Conservation (phyloP, 1,140 invertebrate species). For the Samia ricini region DNA sequence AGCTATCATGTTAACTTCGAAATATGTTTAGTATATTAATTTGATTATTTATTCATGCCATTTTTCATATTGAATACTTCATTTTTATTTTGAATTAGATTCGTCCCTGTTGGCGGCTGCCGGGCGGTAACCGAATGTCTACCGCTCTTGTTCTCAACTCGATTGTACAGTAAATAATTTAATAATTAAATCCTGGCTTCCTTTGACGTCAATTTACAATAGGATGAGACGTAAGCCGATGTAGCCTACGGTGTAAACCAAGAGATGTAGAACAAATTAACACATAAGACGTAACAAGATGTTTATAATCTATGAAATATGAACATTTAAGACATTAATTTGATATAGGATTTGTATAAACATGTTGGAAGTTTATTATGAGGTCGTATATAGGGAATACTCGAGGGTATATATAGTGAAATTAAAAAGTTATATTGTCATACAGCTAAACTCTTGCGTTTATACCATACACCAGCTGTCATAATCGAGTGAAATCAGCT, state of each 20-base stretch:
- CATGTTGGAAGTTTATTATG: background rate
- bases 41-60: no score
- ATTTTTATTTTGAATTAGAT: no score
- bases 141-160: background rate
- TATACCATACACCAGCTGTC: slow-evolving; percentile 4
- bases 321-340: background rate
- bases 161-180: slow-evolving; percentile 43
- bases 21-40: no score
- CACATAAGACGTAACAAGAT: background rate
- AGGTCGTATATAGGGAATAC: no score
- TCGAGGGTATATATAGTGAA: background rate
- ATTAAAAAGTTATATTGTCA: background rate
- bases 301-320: background rate
- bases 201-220: slow-evolving; percentile 28
- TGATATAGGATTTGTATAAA: background rate
- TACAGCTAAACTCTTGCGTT: background rate
- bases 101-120: background rate
- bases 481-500: slow-evolving; percentile 32
- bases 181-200: slow-evolving; percentile 43
- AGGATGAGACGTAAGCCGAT: slow-evolving; percentile 15
- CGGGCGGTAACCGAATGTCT: background rate
- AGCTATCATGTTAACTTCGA: no score
- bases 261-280: background rate
- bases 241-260: background rate
- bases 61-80: background rate